phyloP scores from a whole-genome alignment of 2,888 invertebrate genomes.

The Drosophila silvestris region DNA sequence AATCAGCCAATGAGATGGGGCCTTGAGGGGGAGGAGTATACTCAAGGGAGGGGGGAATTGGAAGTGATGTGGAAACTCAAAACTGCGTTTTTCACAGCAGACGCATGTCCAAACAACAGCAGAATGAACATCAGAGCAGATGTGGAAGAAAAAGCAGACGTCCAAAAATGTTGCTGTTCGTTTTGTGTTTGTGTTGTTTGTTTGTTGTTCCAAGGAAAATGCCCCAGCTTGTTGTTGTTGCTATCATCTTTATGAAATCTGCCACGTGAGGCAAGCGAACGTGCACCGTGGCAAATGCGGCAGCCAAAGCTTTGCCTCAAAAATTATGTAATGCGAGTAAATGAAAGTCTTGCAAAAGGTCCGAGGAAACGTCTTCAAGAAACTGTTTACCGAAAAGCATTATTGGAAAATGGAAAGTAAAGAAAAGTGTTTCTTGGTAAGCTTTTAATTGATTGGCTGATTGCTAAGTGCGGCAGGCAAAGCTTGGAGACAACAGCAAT shows the following conservation, averaged over 20 bases:
- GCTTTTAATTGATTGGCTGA: neutral
- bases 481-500: too few relatives aligned
- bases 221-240: slow-evolving; percentile 23
- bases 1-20: neutral
- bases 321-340: slow-evolving; percentile 3
- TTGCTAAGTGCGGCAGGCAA: neutral
- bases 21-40: neutral
- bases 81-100: slow-evolving; percentile 42
- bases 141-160: neutral
- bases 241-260: slow-evolving; percentile 53
- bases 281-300: slow-evolving; percentile 29
- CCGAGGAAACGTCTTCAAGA: neutral
- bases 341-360: neutral
- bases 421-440: neutral
- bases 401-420: neutral
- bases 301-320: neutral
- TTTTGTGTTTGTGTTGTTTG: slow-evolving; percentile 25
- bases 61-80: slow-evolving; percentile 9
- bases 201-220: slow-evolving; percentile 52
- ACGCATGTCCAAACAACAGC: slow-evolving; percentile 15
- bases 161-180: slow-evolving; percentile 17
- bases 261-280: slow-evolving; percentile 47
- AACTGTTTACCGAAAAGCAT: neutral
- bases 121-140: neutral
- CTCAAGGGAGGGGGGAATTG: too few relatives aligned